Evolutionary conservation across 1,140 invertebrate genomes (phyloP).

Genomic region (Megathymus violae): DNA sequence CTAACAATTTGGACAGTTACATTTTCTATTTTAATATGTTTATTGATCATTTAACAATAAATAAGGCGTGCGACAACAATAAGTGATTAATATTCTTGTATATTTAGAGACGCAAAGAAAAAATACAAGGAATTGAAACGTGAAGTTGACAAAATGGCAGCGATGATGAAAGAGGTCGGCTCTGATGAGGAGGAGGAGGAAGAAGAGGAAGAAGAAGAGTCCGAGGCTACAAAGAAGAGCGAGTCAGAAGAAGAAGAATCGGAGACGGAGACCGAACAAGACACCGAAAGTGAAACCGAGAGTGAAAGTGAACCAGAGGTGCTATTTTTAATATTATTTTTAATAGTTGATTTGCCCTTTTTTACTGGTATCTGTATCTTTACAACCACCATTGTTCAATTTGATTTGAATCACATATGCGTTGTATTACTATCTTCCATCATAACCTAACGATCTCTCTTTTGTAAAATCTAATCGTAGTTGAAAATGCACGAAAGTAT

Average conservation of each 20-base stretch:
- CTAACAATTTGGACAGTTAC: too few relatives aligned
- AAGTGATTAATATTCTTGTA: neutral
- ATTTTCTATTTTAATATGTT: too few relatives aligned
- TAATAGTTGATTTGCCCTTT: too few relatives aligned
- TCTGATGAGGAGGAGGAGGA: constrained; percentile 89
- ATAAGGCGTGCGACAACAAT: too few relatives aligned
- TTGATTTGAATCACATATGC: too few relatives aligned
- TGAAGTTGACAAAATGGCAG: constrained; percentile 95
- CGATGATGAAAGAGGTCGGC: constrained; percentile 90
- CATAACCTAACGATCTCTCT: too few relatives aligned
- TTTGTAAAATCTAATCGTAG: too few relatives aligned
- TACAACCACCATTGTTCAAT: too few relatives aligned
- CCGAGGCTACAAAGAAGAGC: constrained; percentile 86
- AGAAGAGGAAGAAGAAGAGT: constrained; percentile 87
- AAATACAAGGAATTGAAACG: constrained; percentile 91
- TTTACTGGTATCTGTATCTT: too few relatives aligned
- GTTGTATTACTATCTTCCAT: too few relatives aligned
- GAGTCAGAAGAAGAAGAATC: constrained; percentile 85
- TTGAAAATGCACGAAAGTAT: too few relatives aligned
- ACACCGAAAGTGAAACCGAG: constrained; percentile 85
- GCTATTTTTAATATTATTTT: constrained; percentile 21
- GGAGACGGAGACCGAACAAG: constrained; percentile 86
- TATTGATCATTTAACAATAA: too few relatives aligned
- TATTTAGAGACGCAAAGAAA: constrained; percentile 87
- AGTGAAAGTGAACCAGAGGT: constrained; percentile 87